Evolutionary conservation across 1,140 invertebrate genomes (phyloP).

Genomic region (Drosophila orosa): DNA sequence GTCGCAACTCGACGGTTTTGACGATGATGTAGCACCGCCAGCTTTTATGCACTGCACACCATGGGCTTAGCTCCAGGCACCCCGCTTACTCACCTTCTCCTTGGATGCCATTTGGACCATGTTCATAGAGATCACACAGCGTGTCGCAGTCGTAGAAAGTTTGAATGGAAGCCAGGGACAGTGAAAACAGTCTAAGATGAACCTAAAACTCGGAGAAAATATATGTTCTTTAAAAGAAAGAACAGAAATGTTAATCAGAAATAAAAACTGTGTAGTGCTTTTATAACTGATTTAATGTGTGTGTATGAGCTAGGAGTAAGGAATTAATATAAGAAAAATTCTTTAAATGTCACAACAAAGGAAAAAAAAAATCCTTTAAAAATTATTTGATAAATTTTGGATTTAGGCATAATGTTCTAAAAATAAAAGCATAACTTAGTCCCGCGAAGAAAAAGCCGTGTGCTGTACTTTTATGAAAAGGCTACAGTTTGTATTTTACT

Average conservation of each 20-base stretch:
- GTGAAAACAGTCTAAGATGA: background rate
- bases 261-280: background rate
- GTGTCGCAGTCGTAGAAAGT: slow-evolving; percentile 70
- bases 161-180: slow-evolving; percentile 29
- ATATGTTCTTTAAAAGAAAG: background rate
- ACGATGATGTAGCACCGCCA: slow-evolving; percentile 78
- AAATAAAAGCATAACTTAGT: too few relatives aligned
- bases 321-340: too few relatives aligned
- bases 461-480: too few relatives aligned
- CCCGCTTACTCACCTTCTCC: background rate
- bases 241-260: too few relatives aligned
- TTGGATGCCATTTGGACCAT: slow-evolving; percentile 23
- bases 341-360: too few relatives aligned
- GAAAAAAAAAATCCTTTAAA: too few relatives aligned
- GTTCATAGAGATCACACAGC: slow-evolving; percentile 71
- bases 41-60: slow-evolving; percentile 44
- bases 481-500: background rate
- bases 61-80: background rate
- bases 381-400: too few relatives aligned
- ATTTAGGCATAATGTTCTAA: too few relatives aligned
- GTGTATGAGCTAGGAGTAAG: background rate
- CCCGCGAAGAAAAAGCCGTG: too few relatives aligned
- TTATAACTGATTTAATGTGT: background rate
- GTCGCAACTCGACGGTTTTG: slow-evolving; percentile 77
- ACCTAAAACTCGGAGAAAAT: background rate